phyloP scores from a whole-genome alignment of 2,888 invertebrate genomes.

The Microplitis deprimator region DNA sequence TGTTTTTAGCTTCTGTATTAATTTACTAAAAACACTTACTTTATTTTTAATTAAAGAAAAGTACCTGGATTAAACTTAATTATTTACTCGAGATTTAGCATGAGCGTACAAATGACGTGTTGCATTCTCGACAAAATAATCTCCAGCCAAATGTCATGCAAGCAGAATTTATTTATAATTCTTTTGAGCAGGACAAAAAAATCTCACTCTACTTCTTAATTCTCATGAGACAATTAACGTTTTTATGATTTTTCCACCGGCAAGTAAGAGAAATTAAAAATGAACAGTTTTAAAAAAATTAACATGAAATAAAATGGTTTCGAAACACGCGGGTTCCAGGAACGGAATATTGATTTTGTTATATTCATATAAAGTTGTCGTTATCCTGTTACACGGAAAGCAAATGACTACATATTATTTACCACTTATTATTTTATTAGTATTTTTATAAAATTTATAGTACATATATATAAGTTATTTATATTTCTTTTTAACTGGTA shows the following conservation, averaged over 20 bases:
- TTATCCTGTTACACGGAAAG: slow-evolving; percentile 63
- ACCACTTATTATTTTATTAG: slow-evolving; percentile 57
- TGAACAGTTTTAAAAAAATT: slow-evolving; percentile 15
- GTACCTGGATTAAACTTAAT: background rate
- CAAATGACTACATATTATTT: slow-evolving; percentile 65
- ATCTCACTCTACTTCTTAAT: slow-evolving; percentile 4
- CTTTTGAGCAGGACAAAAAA: background rate
- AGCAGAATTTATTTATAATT: slow-evolving; percentile 30
- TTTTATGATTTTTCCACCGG: background rate
- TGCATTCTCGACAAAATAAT: slow-evolving; percentile 2
- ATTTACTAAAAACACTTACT: background rate
- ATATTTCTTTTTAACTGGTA: slow-evolving; percentile 16
- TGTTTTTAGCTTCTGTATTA: too few relatives aligned
- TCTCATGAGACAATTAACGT: slow-evolving; percentile 27
- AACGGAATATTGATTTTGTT: slow-evolving; percentile 52
- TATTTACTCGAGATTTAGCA: background rate
- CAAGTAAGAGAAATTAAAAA: slow-evolving; percentile 33
- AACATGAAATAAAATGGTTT: slow-evolving; percentile 50
- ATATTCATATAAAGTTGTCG: slow-evolving; percentile 52
- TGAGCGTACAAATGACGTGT: background rate
- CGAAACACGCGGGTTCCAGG: slow-evolving; percentile 21
- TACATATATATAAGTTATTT: slow-evolving; percentile 4
- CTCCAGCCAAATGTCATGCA: slow-evolving; percentile 34
- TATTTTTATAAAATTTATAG: slow-evolving; percentile 12
- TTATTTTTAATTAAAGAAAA: background rate